Base-by-base conservation (phyloP, 2,797 vertebrate species). In the Bradypus variegatus region DNA sequence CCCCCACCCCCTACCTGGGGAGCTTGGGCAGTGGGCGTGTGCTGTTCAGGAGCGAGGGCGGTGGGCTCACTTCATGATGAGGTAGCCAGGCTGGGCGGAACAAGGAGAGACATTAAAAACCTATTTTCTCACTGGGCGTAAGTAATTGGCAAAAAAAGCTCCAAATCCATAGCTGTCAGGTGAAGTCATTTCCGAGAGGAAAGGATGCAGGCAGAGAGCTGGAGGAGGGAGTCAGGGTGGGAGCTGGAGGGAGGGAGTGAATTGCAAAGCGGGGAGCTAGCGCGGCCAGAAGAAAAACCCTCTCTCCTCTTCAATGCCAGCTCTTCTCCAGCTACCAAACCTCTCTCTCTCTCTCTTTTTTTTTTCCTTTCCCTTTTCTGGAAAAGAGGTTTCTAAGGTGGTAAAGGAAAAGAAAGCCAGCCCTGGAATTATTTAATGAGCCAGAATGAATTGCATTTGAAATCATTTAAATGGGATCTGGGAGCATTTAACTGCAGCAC, bases 381-480 rank as follows among this genome's bases (percentile, higher is more conserved):
- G 87, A 94, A 96, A 95, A 96, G 95, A 94, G 95, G 89, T 96
- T 97, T 91, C 93, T 85, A 84, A 96, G 96, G 95, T 97, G 96
- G 96, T 96, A 96, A 96, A 94, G 93, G 91, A 95, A 96, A 96
- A 13, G 95, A 97, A 96, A 97, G 96, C 96, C 86, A 95, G 96
- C 96, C 96, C 96, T 96, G 97, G 97, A 97, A 97, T 97, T 97
- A 97, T 97, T 97, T 98, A 98, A 97, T 96, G 95, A 97, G 97
- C 96, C 97, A 97, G 97, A 97, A 98, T 98, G 97, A 97, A 98
- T 98, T 98, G 97, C 96, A 95, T 97, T 97, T 97, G 96, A 97
- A 97, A 97, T 98, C 96, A 97, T 97, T 98, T 97, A 97, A 98
- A 96, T 97, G 97, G 97, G 97, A 97, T 97, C 97, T 97, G 98